Evolutionary conservation across 2,113 vertebrate genomes (phyloP), one percentile per base, ranked within the genome.

Genomic region (Todiramphus chloris): DNA sequence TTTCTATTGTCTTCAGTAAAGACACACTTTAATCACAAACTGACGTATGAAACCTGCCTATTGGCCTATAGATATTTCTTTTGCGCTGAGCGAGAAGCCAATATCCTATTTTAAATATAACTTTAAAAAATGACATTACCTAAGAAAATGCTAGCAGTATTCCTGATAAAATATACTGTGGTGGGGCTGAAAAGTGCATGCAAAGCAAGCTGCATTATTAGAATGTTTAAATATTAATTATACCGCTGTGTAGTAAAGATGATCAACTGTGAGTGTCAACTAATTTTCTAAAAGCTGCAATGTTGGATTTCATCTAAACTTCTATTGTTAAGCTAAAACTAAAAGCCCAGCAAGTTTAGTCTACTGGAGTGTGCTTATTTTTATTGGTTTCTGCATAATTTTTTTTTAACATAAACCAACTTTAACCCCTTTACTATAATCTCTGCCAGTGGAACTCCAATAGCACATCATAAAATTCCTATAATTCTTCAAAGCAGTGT

Each of bases 141-240:
- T 94, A 97, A 92, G 96, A 97, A 97, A 97, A 97, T 44, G 88
- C 97, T 97, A 96, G 94, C 97, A 97, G 95, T 91, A 98, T 98
- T 98, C 98, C 97, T 98, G 98, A 98, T 99, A 99, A 99, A 99
- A 99, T 99, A 99, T 99, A 99, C 98, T 98, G 98, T 99, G 98
- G 98, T 98, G 98, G 98, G 98, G 98, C 98, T 99, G 98, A 99
- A 99, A 99, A 99, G 98, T 99, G 99, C 98, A 99, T 98, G 98
- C 99, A 98, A 99, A 99, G 98, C 99, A 99, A 98, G 98, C 99
- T 97, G 98, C 99, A 98, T 99, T 99, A 99, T 99, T 99, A 99
- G 98, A 99, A 99, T 99, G 99, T 99, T 99, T 99, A 99, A 99
- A 99, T 99, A 99, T 99, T 99, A 99, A 99, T 99, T 99, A 98